Percentiles rank a stretch among this genome's conserved stretches.
Evolutionary conservation across 2,888 invertebrate genomes (phyloP).

Genomic region (Ommatoiulus sabulosus): DNA sequence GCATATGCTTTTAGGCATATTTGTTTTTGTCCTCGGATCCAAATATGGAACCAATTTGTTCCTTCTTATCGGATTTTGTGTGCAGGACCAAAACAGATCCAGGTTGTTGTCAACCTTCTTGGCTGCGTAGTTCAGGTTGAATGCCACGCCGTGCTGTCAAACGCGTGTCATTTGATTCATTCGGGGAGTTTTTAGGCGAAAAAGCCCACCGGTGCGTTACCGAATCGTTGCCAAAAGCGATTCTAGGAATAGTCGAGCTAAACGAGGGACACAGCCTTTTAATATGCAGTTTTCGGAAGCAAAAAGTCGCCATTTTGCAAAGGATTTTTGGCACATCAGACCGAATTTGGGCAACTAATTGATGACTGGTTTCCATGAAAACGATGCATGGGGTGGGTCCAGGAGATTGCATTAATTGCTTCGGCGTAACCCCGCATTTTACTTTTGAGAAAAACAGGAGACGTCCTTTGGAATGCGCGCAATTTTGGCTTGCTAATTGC

Average conservation of each 20-base stretch:
- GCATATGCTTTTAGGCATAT: not conserved
- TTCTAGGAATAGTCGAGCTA: slow-evolving; percentile 12
- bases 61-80: slow-evolving; percentile 10
- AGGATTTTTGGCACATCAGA: not conserved
- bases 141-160: slow-evolving; percentile 6
- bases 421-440: not conserved
- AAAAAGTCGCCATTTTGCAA: not conserved
- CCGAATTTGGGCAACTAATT: not conserved
- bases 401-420: not conserved
- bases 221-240: not conserved
- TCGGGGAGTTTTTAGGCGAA: slow-evolving; percentile 19
- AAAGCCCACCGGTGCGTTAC: slow-evolving; percentile 11
- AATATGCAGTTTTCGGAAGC: slow-evolving; percentile 19
- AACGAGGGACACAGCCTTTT: not conserved
- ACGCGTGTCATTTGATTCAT: slow-evolving; percentile 8
- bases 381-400: not conserved
- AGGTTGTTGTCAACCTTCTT: slow-evolving; percentile 19
- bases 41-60: slow-evolving; percentile 10
- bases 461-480: not conserved
- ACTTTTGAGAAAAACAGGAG: not conserved
- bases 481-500: not conserved
- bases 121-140: not conserved
- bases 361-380: slow-evolving; percentile 9
- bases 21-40: not conserved
- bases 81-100: slow-evolving; percentile 11